Percentiles rank a stretch among this genome's conserved stretches.
Conservation (phyloP, 2,797 vertebrate species). For the Sebastes steindachneri region DNA sequence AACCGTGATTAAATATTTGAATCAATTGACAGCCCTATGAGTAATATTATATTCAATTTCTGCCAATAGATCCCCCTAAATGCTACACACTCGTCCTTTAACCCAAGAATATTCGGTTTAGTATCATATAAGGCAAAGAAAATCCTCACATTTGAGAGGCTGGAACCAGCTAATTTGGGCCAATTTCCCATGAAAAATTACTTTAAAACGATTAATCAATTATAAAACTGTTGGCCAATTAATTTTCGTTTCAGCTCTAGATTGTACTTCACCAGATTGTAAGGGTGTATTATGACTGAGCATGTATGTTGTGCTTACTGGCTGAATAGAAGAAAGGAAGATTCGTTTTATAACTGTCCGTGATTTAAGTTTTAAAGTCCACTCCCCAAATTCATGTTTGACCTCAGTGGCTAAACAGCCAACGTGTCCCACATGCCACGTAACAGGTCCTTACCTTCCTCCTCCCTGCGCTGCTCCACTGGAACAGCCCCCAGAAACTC, state of each 20-base stretch:
- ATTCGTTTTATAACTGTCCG: neutral
- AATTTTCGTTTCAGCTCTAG: neutral
- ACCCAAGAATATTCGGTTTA: neutral
- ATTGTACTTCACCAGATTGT: neutral
- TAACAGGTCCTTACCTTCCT: slow-evolving; percentile 63
- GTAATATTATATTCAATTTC: no score
- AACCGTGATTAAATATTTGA: no score
- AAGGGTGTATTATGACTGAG: neutral
- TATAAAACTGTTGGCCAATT: neutral
- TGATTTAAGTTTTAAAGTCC: neutral
- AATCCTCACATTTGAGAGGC: neutral
- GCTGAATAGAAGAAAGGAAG: neutral
- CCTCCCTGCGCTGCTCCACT: slow-evolving; percentile 70
- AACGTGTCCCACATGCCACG: slow-evolving; percentile 13
- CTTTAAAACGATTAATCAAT: neutral
- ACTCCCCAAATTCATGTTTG: neutral
- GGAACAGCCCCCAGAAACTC: slow-evolving; percentile 84
- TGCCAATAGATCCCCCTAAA: neutral
- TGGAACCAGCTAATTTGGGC: neutral
- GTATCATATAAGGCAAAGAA: neutral
- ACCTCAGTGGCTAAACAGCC: neutral
- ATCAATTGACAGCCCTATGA: no score
- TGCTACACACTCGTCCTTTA: no score
- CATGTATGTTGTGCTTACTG: neutral
- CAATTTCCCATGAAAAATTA: neutral